phyloP scores from a whole-genome alignment of 64 coral and sea anemone genomes.

The Montipora efflorescens region DNA sequence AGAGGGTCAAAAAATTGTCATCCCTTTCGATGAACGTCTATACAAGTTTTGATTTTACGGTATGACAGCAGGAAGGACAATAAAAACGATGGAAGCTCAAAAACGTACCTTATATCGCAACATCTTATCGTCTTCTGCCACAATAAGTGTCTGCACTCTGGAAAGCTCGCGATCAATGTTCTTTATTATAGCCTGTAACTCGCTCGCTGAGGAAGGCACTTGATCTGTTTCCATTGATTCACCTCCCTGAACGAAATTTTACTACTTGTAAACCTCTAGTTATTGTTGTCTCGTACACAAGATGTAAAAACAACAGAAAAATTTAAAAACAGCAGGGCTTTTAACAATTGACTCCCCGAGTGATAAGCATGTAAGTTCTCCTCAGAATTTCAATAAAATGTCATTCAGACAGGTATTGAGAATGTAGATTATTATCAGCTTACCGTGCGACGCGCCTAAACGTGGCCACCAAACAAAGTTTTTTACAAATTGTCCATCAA shows the following conservation, averaged over 20 bases:
- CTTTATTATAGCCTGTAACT: slow-evolving; percentile 74
- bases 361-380: too few species aligned
- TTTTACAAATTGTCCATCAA: too few species aligned
- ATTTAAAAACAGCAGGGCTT: background rate
- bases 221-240: slow-evolving; percentile 98
- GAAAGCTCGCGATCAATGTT: slow-evolving; percentile 85
- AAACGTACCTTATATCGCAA: slow-evolving; percentile 88
- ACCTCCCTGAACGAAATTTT: slow-evolving; percentile 22
- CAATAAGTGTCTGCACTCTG: slow-evolving; percentile 84
- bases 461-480: too few species aligned
- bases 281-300: background rate
- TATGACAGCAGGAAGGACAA: too few species aligned
- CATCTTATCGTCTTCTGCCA: slow-evolving; percentile 91
- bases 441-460: too few species aligned
- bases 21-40: too few species aligned
- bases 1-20: too few species aligned
- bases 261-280: background rate
- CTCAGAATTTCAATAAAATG: too few species aligned
- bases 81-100: too few species aligned
- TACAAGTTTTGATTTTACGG: too few species aligned
- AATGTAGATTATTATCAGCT: too few species aligned
- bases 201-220: slow-evolving; percentile 53
- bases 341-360: background rate
- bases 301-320: background rate
- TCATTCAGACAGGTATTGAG: too few species aligned